phyloP scores from a whole-genome alignment of 2,797 vertebrate species.

The Myotis pilosus region DNA sequence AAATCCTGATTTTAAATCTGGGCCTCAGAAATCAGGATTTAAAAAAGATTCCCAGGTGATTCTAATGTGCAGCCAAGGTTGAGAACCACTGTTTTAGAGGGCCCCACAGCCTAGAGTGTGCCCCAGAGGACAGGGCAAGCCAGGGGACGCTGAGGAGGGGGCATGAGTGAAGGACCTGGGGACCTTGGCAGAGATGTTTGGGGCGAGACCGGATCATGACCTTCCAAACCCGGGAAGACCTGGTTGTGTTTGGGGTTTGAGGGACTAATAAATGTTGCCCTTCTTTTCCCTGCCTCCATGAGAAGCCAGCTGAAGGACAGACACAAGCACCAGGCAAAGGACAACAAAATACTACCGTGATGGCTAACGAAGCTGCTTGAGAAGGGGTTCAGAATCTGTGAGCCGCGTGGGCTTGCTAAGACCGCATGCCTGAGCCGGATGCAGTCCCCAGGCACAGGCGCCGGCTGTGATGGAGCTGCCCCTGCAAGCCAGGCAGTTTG shows the following conservation, averaged over 20 bases:
- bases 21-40: too few species aligned
- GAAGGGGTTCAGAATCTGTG: neutral
- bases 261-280: neutral
- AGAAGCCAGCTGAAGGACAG: neutral
- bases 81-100: neutral
- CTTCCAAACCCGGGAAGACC: neutral
- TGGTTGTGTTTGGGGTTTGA: neutral
- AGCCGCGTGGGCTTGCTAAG: neutral
- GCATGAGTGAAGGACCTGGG: neutral
- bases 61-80: too few species aligned
- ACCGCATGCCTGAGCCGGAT: neutral
- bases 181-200: neutral
- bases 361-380: neutral
- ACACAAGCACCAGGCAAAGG: neutral
- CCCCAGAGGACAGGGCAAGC: neutral
- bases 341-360: neutral
- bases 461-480: neutral
- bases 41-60: too few species aligned
- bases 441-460: neutral
- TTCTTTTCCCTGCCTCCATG: neutral
- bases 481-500: neutral
- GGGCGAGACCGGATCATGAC: neutral
- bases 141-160: neutral
- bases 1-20: too few species aligned
- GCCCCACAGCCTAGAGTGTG: neutral